Evolutionary conservation across 2,888 invertebrate genomes (phyloP).

Genomic region (Petrolisthes cinctipes): DNA sequence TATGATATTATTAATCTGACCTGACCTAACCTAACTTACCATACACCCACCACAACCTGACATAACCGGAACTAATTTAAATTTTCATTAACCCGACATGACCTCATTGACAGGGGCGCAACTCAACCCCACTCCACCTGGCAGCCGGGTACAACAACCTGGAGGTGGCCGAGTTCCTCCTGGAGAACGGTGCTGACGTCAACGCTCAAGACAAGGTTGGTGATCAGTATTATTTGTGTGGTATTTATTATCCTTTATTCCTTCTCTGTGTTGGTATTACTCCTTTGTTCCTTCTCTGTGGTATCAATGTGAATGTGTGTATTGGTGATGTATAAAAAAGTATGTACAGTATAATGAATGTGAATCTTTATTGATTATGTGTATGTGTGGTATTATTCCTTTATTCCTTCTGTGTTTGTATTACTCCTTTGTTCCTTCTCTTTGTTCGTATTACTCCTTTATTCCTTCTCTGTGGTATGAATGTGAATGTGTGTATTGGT

Average conservation of each 20-base stretch:
- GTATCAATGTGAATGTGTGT: background rate
- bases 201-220: slow-evolving; percentile 88
- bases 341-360: too few species aligned
- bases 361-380: background rate
- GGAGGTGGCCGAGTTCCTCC: slow-evolving; percentile 92
- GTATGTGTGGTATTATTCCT: too few species aligned
- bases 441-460: too few species aligned
- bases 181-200: slow-evolving; percentile 92
- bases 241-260: background rate
- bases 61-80: background rate
- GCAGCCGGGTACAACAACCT: slow-evolving; percentile 96
- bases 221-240: background rate
- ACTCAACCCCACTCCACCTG: slow-evolving; percentile 76
- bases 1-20: too few species aligned
- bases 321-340: background rate
- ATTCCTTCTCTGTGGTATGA: too few species aligned
- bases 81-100: background rate
- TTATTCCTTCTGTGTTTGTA: too few species aligned
- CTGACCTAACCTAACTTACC: background rate
- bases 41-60: background rate
- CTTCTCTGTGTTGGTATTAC: background rate
- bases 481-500: too few species aligned
- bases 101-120: slow-evolving; percentile 95
- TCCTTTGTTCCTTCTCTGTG: background rate
- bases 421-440: too few species aligned